A percentile compares a stretch with the other conserved stretches of the same genome.
Conservation (phyloP, 2,888 invertebrate genomes). For the Sminthurides aquaticus region DNA sequence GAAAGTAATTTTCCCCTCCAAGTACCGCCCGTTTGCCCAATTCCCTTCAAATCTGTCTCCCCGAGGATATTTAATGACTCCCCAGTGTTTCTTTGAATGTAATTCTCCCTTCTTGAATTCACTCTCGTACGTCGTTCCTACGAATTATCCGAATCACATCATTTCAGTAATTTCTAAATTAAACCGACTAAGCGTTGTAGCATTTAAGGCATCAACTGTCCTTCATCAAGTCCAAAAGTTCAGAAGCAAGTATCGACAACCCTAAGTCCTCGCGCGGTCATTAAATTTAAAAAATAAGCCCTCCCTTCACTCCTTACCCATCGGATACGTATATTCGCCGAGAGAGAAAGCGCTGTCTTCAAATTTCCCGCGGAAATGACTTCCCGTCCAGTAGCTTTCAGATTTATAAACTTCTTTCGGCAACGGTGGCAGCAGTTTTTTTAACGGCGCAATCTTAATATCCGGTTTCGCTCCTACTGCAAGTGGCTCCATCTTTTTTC, state of each 20-base stretch:
- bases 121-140: slow-evolving; percentile 29
- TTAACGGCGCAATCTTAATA: too few relatives aligned
- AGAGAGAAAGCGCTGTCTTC: slow-evolving; percentile 25
- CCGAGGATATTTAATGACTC: slow-evolving; percentile 30
- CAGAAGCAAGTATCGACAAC: too few relatives aligned
- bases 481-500: too few relatives aligned
- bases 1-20: slow-evolving; percentile 37
- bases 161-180: too few relatives aligned
- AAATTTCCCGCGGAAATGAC: slow-evolving; percentile 33
- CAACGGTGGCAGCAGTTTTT: too few relatives aligned
- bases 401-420: too few relatives aligned
- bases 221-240: too few relatives aligned
- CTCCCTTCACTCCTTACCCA: slow-evolving; percentile 26
- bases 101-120: slow-evolving; percentile 39
- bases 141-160: not conserved
- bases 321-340: slow-evolving; percentile 36
- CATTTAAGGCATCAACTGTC: too few relatives aligned
- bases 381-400: slow-evolving; percentile 38
- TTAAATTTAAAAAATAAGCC: too few relatives aligned
- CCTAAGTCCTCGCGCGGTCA: too few relatives aligned
- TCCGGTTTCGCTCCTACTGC: too few relatives aligned
- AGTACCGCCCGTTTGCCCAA: slow-evolving; percentile 35
- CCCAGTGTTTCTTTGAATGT: slow-evolving; percentile 31
- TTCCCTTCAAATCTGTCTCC: slow-evolving; percentile 38
- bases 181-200: too few relatives aligned